Percentiles rank a stretch among this genome's conserved stretches.
Conservation (phyloP, 2,113 vertebrate genomes). For the Eonycteris spelaea region DNA sequence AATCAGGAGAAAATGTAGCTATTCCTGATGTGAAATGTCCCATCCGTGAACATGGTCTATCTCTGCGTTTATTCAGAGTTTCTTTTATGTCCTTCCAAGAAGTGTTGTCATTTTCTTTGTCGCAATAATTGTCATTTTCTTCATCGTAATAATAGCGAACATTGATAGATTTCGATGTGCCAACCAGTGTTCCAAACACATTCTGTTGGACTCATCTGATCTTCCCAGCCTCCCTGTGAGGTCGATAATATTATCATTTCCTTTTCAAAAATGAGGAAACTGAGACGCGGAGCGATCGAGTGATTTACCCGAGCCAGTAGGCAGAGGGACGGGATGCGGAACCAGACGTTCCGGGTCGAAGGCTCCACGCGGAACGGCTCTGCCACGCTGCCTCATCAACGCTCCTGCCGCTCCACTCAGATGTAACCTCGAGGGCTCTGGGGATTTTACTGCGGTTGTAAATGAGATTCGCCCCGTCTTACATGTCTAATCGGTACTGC, state of each 20-base stretch:
- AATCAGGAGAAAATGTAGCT: neutral
- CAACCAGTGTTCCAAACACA: neutral
- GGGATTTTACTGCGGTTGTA: neutral
- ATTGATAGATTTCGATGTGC: too few species aligned
- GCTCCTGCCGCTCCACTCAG: too few species aligned
- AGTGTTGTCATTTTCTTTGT: neutral
- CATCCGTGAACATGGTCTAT: neutral
- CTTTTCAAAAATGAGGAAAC: neutral
- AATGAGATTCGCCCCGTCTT: neutral
- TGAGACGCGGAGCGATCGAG: neutral
- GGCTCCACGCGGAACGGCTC: rapidly evolving
- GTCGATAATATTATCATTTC: neutral
- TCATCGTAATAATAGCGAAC: neutral
- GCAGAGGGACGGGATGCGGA: neutral
- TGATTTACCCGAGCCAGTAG: neutral
- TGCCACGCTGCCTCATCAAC: neutral
- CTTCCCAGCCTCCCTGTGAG: neutral
- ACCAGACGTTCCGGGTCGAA: neutral
- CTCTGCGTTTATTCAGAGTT: neutral
- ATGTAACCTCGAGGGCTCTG: neutral
- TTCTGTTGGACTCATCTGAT: neutral
- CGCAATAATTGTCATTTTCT: too few species aligned
- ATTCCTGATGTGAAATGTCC: neutral
- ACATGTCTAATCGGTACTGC: neutral
- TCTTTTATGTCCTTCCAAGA: conserved; percentile 18